Base-by-base conservation (phyloP, 2,888 invertebrate genomes). In the Chironomus riparius region DNA sequence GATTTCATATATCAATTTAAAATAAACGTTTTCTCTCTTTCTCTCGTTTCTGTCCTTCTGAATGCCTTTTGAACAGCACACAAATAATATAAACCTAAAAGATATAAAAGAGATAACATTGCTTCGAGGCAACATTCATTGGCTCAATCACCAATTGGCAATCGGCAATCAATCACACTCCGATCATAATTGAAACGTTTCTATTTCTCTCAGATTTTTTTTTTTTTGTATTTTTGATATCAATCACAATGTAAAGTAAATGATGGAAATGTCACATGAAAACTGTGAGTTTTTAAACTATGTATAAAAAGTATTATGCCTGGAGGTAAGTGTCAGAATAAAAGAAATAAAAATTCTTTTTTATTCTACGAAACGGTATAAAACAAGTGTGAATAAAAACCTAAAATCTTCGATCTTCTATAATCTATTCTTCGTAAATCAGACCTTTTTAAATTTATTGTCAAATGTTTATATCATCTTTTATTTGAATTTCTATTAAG, bases 181-280 rank as follows among this genome's bases (percentile, higher is more conserved):
- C 65, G 18, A 68, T 47, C 28, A 68, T 24, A 68, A 68, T 68
- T 68, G 38, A 68, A 68, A 68, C 68, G 13, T 68, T 68, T 47
- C 38, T 38, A 38, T 38, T 38, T 38, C 10, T 38, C 38, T 38
- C 38, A 38, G 38, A 38, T 38, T 38, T 38, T 38, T 38, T 38
- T 10, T 38, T 22, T 21, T 62, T 22, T 65, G 1, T 7, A 1
- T 7, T 18, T 22, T 22, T 4, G 13, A 47, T 28, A 15, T 24
- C 68, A n/a, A 68, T 13, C 13, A 38, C 38, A 38, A 4, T 21
- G 12, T 21, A 24, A 6, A 47, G n/a, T 28, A 68, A 38, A 38
- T 68, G 68, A 13, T 38, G 28, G 28, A 28, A 68, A 68, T 28
- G 68, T 28, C n/a, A 68, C 28, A 68, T 28, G 28, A 68, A 68